A percentile compares a stretch with the other conserved stretches of the same genome.
These are phyloP conservation scores for Erpobdella octoculata DNA, from an alignment of 2,888 invertebrate species.

Conservation along the genomic window DNA sequence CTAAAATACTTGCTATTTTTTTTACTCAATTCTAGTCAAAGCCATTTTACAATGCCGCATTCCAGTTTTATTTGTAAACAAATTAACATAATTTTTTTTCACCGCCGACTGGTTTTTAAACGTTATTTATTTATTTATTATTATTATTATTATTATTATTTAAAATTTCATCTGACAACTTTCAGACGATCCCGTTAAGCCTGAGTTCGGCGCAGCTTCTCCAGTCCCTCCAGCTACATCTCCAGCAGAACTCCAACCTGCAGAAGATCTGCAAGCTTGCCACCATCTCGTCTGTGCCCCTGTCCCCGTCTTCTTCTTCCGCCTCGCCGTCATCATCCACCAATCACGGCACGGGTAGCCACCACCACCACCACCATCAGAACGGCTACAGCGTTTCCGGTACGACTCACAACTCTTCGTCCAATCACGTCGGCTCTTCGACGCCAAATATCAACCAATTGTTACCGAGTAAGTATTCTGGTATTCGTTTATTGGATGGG, in stretches of 20 bases:
- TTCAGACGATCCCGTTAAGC: conserved; percentile 11
- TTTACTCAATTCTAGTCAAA: too few relatives aligned
- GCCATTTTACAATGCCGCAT: too few relatives aligned
- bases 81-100: not conserved
- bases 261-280: conserved; percentile 23
- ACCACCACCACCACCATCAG: conserved; percentile 1
- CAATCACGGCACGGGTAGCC: not conserved
- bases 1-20: too few relatives aligned
- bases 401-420: not conserved
- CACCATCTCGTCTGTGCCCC: conserved; percentile 1
- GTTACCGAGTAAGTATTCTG: conserved; percentile 36
- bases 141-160: not conserved
- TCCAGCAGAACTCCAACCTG: conserved; percentile 15
- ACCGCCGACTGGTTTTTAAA: not conserved
- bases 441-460: conserved; percentile 40
- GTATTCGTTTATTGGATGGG: not conserved
- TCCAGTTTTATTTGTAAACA: too few relatives aligned
- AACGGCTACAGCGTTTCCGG: not conserved
- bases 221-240: conserved; percentile 19
- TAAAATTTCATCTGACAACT: conserved; percentile 1
- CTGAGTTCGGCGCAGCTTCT: conserved; percentile 14
- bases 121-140: not conserved
- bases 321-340: conserved; percentile 3
- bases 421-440: conserved; percentile 17
- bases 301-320: conserved; percentile 9